Conservation (phyloP, 2,888 invertebrate species). For the Latrodectus elegans region DNA sequence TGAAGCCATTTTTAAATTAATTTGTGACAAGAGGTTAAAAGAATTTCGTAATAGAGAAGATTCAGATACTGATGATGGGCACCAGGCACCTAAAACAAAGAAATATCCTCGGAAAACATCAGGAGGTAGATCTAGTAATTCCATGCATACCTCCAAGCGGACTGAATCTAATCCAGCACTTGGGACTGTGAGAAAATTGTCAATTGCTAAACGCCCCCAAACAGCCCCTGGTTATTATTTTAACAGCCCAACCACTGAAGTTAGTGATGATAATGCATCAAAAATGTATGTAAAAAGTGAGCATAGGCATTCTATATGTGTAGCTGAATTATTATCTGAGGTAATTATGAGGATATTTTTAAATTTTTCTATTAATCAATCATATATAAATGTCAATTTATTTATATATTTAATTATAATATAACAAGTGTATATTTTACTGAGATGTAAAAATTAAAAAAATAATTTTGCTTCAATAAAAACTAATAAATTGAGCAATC, state of each 20-base stretch:
- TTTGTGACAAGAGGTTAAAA: constrained; percentile 21
- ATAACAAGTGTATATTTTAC: no score
- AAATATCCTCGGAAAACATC: constrained; percentile 41
- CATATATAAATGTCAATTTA: no score
- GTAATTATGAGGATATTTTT: background rate
- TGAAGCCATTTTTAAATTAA: constrained; percentile 18
- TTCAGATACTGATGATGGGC: constrained; percentile 65
- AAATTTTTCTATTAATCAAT: no score
- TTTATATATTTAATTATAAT: no score
- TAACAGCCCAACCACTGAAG: background rate
- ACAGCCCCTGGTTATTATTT: background rate
- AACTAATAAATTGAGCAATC: no score
- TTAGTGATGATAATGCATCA: background rate
- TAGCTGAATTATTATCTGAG: background rate
- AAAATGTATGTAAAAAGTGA: background rate
- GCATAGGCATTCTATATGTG: background rate
- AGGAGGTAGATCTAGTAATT: constrained; percentile 18
- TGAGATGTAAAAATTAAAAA: no score
- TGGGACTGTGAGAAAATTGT: constrained; percentile 35
- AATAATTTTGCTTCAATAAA: no score
- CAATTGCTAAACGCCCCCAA: background rate
- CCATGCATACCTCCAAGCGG: background rate
- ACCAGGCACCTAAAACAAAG: constrained; percentile 10
- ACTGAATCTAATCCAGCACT: constrained; percentile 10
- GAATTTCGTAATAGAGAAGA: constrained; percentile 32